A percentile compares a stretch with the other conserved stretches of the same genome.
Conservation (phyloP, 2,797 vertebrate species). For the Hafferia zeledoni region DNA sequence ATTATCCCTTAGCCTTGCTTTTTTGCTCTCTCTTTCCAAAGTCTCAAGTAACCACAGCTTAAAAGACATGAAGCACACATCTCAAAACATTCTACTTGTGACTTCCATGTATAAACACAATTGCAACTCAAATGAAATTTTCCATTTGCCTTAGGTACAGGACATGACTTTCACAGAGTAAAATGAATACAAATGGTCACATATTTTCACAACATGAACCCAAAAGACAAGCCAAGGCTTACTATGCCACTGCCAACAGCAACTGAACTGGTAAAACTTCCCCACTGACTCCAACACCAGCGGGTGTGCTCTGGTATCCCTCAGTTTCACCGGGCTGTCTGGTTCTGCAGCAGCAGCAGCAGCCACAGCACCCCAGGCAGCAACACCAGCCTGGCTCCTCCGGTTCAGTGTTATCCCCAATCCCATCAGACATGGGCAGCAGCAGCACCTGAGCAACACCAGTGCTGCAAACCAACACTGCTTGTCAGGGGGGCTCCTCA, state of each 20-base stretch:
- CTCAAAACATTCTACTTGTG: not conserved
- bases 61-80: not conserved
- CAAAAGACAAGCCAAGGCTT: not conserved
- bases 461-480: not conserved
- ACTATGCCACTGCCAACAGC: not conserved
- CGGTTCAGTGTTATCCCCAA: not conserved
- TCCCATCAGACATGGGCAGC: not conserved
- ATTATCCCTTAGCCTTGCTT: not conserved
- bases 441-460: not conserved
- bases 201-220: not conserved
- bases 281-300: not conserved
- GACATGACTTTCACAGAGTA: not conserved
- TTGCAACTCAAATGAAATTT: not conserved
- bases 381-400: not conserved
- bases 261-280: not conserved
- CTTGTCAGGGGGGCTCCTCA: not conserved
- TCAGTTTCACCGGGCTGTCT: not conserved
- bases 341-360: not conserved
- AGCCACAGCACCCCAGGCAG: not conserved
- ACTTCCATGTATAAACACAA: not conserved
- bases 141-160: not conserved
- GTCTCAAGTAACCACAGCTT: not conserved
- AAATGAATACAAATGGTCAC: not conserved
- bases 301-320: not conserved
- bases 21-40: not conserved